These are phyloP conservation scores for Cosmopolites sordidus DNA, from an alignment of 2,888 invertebrate genomes.

Conservation along the genomic window DNA sequence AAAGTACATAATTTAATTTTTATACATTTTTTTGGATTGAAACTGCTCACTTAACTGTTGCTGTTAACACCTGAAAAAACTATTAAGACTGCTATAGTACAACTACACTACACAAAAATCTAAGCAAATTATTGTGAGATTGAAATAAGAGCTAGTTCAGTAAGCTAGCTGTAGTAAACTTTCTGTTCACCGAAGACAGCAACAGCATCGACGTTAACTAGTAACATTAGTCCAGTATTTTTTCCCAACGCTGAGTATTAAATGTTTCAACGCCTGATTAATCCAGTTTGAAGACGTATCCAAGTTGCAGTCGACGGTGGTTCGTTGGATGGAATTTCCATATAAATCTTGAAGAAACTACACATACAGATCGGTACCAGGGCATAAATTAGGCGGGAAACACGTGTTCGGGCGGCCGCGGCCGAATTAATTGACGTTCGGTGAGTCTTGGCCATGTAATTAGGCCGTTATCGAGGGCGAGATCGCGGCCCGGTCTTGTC, in stretches of 20 bases:
- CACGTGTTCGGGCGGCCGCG: conserved; percentile 27
- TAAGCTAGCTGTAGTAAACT: too few species aligned
- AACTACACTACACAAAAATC: too few species aligned
- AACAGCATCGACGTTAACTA: too few species aligned
- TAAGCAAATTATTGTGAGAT: too few species aligned
- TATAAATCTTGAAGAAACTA: conserved; percentile 13
- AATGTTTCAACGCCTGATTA: not conserved
- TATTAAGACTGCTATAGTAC: too few species aligned
- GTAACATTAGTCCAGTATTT: too few species aligned
- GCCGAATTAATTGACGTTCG: conserved; percentile 45
- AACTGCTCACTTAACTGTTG: too few species aligned
- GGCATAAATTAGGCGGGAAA: conserved; percentile 24
- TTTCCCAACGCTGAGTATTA: not conserved
- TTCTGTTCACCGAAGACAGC: too few species aligned
- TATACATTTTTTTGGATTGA: too few species aligned
- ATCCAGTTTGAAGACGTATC: not conserved
- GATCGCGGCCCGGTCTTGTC: conserved; percentile 21
- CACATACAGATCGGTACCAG: conserved; percentile 15
- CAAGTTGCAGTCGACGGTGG: not conserved
- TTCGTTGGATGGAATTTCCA: conserved; percentile 7
- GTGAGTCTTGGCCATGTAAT: conserved; percentile 44
- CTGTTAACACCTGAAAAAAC: too few species aligned
- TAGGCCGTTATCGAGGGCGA: conserved; percentile 37
- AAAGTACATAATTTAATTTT: too few species aligned
- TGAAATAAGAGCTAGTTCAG: not conserved